Evolutionary conservation across 1,140 invertebrate species (phyloP), one percentile per base, ranked within the genome.

Genomic region (Saccostrea echinata): DNA sequence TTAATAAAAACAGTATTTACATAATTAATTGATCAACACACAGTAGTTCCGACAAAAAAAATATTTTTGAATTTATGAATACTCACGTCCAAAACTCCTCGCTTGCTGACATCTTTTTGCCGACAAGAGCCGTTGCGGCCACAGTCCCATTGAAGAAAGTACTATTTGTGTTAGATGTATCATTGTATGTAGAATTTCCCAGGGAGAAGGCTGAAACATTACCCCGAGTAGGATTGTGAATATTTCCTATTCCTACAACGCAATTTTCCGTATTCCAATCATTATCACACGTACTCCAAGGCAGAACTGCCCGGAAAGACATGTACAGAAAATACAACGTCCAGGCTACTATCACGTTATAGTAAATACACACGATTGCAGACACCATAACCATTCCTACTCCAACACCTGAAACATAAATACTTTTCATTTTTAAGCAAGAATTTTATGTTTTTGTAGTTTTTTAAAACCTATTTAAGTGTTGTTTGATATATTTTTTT

Each of bases 301-400:
- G 98, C 87, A 98, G 97, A 71, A 97, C 96, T 24, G 96, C 96
- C 92, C 96, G 97, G 93, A 99, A 98, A 12, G 98, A 98, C 76
- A 97, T 96, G 92, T 98, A 98, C 92, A 99, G 97, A 95, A 99
- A 99, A 95, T 99, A 99, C 90, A 99, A 96, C 93, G 98, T 99
- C 98, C 98, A 99, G 30, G 98, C 98, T 87, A 99, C 98, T 91
- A 99, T 99, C 24, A 98, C 99, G 95, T 99, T 99, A 95, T 99
- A 99, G 95, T 99, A 99, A 68, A 99, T 96, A n/a, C 98, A 98
- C 53, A 99, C 98, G 93, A 99, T 98, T 94, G 98, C 99, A 0
- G 98, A 99, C 9, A 99, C 98, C 85, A 99, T 97, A 52, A 94
- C 92, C 94, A 94, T 94, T 3, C 94, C 94, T 51, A 93, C 90